Evolutionary conservation across 2,888 invertebrate species (phyloP), one percentile per base, ranked within the genome.

Genomic region (Druceiella hillmani): DNA sequence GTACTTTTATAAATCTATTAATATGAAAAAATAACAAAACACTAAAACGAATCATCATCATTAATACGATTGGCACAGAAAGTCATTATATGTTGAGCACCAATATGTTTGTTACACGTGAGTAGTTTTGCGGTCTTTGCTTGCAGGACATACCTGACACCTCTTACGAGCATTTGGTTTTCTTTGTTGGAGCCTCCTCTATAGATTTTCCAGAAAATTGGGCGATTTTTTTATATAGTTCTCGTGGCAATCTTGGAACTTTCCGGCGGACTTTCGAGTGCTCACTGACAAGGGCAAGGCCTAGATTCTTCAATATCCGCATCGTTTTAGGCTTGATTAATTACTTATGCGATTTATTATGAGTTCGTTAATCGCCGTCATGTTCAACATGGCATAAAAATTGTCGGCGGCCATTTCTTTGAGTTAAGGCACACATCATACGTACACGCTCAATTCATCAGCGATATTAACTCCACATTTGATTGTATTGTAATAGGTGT

Each of bases 61-160:
- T 33, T 26, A 17, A 17, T 37, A 29, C 31, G 43, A 22, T 43
- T 36, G 36, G 33, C 30, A 35, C 40, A 45, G 38, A 42, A 43
- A 38, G 31, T 11, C 38, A 45, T 20, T 7, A 40, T 25, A 36
- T 42, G 35, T 40, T 42, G 32, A 25, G 20, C 6, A 20, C 36
- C 41, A 40, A 45, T 42, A 40, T 33, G n/a, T 40, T 42, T 45
- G 34, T 24, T 35, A 17, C 42, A 45, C 36, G 16, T 40, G 28
- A 11, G 29, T 45, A 9, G 38, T 44, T 24, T 41, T 41, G 4
- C 39, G 28, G 28, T 36, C 41, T 39, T 41, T 36, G 22, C 36
- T 38, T n/a, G 41, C 41, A 12, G 41, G 38, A 39, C 44, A 41
- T 33, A 28, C 42, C 34, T 37, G 29, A 14, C 32, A 31, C 15